A percentile compares a stretch with the other conserved stretches of the same genome.
Conservation (phyloP, 2,113 vertebrate species). For the Heteronetta atricapilla region DNA sequence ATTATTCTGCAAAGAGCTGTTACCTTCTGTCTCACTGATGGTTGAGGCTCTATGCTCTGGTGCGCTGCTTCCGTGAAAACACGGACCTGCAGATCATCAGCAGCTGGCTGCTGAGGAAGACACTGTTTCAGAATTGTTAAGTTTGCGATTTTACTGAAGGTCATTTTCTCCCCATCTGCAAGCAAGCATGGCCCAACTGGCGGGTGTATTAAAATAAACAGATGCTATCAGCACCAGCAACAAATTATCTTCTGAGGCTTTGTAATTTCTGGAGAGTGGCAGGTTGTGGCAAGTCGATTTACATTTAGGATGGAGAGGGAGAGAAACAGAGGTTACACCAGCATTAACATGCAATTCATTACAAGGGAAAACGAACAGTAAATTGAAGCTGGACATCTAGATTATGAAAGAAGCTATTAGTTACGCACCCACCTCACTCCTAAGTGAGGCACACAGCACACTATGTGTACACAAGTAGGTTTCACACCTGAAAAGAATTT, state of each 20-base stretch:
- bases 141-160: not conserved
- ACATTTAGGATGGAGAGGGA: not conserved
- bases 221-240: constrained; percentile 55
- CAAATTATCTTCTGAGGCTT: constrained; percentile 58
- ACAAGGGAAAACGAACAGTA: not conserved
- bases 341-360: not conserved
- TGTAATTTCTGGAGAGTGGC: constrained; percentile 48
- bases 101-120: not conserved
- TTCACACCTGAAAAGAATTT: not conserved
- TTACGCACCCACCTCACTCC: not conserved
- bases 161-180: constrained; percentile 19
- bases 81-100: not conserved
- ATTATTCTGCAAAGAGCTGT: not conserved
- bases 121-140: not conserved
- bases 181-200: not conserved
- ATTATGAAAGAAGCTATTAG: not conserved
- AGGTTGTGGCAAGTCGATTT: constrained; percentile 53
- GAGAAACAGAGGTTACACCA: not conserved
- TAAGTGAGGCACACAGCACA: not conserved
- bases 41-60: fast-evolving
- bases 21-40: not conserved
- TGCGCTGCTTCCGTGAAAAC: not conserved
- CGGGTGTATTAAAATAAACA: constrained; percentile 38
- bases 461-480: not conserved
- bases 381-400: not conserved